These are phyloP conservation scores for Crypturellus undulatus DNA, from an alignment of 2,113 vertebrate species.

Conservation along the genomic window DNA sequence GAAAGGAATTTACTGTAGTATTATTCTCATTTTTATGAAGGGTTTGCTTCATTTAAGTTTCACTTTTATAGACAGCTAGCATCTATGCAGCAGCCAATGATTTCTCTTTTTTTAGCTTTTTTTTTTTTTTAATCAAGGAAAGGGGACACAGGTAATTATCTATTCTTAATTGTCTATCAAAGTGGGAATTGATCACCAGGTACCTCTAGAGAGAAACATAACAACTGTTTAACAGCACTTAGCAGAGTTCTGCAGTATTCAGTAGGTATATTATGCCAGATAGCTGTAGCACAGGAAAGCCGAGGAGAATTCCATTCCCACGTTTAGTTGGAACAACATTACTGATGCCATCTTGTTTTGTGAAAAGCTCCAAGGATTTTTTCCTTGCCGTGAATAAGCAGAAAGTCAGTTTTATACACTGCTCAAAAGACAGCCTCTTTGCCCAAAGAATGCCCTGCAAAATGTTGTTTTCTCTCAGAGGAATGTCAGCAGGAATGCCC, in stretches of 20 bases:
- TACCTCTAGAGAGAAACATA: neutral
- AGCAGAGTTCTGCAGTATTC: neutral
- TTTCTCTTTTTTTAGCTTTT: no score
- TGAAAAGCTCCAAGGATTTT: neutral
- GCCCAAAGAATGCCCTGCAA: neutral
- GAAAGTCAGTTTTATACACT: neutral
- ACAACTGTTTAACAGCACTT: neutral
- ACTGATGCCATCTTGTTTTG: neutral
- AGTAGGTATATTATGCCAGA: neutral
- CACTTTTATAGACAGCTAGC: neutral
- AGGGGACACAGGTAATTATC: neutral
- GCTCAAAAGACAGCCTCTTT: neutral
- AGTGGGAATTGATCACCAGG: neutral
- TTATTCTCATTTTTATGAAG: neutral
- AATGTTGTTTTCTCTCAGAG: neutral
- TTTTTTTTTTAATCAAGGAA: neutral
- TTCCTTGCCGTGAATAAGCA: neutral
- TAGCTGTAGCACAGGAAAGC: neutral
- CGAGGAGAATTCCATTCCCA: neutral
- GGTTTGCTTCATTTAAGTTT: neutral
- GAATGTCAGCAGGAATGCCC: neutral
- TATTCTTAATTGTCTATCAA: neutral
- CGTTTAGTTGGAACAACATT: neutral
- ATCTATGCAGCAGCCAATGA: neutral
- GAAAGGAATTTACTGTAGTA: rapidly evolving